Evolutionary conservation across 1,140 invertebrate genomes (phyloP), one percentile per base, ranked within the genome.

Genomic region (Listronotus bonariensis): DNA sequence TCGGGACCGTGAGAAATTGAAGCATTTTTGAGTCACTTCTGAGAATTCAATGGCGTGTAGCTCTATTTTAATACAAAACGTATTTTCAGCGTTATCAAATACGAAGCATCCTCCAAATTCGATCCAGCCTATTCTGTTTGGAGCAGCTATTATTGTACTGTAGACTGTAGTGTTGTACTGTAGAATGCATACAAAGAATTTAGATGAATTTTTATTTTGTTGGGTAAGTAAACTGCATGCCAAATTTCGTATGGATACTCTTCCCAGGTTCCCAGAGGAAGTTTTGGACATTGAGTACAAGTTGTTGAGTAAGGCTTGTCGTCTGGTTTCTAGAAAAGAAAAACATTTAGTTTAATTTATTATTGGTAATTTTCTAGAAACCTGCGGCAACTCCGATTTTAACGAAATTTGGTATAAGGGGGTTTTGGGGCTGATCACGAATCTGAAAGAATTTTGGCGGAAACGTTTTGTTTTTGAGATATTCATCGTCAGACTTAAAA

Each of bases 31-130:
- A 43, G 41, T 11, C 14, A 4, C n/a, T 43, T 3, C 7, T n/a
- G n/a, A 4, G 14, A 43, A 15, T n/a, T 43, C 1, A 7, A 15
- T 15, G 7, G n/a, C 7, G 41, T 43, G 40, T 1, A 54, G 10
- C 14, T 41, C n/a, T 7, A 41, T 36, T 41, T 54, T 54, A 11
- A 54, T 54, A 7, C 18, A 9, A 12, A 54, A 54, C 2, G 34
- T 54, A 15, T 54, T 40, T 7, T 3, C 5, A 2, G 41, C 38
- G 11, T 54, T 41, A 10, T 41, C 38, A 36, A 54, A 54, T 14
- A 54, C 12, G 18, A 40, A 54, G 18, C 9, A 26, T 20, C 52
- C 52, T 17, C 38, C 52, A 18, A 54, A 54, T 5, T 41, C 38
- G 6, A 54, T 20, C 34, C 38, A 54, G 1, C 52, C 52, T 5